These are phyloP conservation scores for Apostichopus leukothele DNA, from an alignment of 53 echinoderm and acorn worm species.

Conservation along the genomic window DNA sequence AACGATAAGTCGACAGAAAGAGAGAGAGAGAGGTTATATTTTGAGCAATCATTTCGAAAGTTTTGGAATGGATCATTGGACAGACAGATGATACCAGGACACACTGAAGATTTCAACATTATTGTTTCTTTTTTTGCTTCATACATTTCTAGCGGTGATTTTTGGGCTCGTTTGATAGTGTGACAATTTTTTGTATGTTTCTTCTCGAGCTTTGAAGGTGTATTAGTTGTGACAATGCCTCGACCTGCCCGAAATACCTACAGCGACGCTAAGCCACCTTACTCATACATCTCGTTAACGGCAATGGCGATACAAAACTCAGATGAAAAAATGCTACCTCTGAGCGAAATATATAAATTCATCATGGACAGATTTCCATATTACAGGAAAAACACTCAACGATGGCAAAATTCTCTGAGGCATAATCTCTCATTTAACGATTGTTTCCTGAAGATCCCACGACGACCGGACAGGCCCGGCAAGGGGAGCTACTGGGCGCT, in stretches of 20 bases:
- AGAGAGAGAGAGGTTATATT: too few relatives aligned
- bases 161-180: not conserved
- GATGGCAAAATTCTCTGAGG: conserved; percentile 97
- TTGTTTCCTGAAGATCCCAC: conserved; percentile 97
- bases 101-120: too few relatives aligned
- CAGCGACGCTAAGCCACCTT: conserved; percentile 99
- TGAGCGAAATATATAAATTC: conserved; percentile 99
- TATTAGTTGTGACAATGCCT: conserved; percentile 70
- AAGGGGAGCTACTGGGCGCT: conserved; percentile 99
- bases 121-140: too few relatives aligned
- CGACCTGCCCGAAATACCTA: conserved; percentile 96
- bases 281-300: conserved; percentile 97
- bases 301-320: conserved; percentile 99
- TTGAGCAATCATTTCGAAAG: too few relatives aligned
- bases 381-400: conserved; percentile 96
- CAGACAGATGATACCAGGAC: too few relatives aligned
- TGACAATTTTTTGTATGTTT: conserved; percentile 6
- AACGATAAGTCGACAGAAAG: too few relatives aligned
- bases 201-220: not conserved
- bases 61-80: too few relatives aligned
- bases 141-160: too few relatives aligned
- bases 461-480: conserved; percentile 97
- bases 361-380: conserved; percentile 99
- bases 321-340: conserved; percentile 90
- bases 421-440: conserved; percentile 98